These are phyloP conservation scores for Dolomedes plantarius DNA, from an alignment of 2,888 invertebrate genomes.

Conservation along the genomic window DNA sequence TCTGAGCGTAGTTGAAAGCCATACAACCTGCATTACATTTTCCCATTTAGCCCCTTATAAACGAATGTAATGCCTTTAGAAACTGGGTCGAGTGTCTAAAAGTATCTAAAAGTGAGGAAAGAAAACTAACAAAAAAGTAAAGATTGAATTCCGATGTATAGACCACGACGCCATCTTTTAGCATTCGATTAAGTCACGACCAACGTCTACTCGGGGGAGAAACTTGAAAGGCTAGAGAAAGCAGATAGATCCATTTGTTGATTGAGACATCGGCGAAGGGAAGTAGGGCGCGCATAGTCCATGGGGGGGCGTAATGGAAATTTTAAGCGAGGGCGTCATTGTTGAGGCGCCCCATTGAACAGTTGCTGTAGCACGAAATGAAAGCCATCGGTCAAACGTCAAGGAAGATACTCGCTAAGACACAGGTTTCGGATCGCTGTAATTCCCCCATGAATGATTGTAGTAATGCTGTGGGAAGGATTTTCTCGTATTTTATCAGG, in stretches of 20 bases:
- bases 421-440: too few species aligned
- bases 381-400: conserved; percentile 44
- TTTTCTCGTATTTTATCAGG: too few species aligned
- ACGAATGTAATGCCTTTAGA: background rate
- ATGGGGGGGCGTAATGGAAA: conserved; percentile 39
- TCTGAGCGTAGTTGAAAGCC: too few species aligned
- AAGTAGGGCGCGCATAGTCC: background rate
- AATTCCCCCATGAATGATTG: too few species aligned
- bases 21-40: too few species aligned
- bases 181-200: conserved; percentile 48
- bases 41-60: too few species aligned
- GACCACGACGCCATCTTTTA: conserved; percentile 29
- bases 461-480: too few species aligned
- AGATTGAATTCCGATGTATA: too few species aligned
- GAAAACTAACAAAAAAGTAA: too few species aligned
- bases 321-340: conserved; percentile 48
- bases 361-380: conserved; percentile 17
- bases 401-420: background rate
- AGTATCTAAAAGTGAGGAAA: too few species aligned
- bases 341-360: conserved; percentile 17
- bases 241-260: conserved; percentile 40
- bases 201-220: conserved; percentile 37
- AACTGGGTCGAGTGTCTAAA: too few species aligned
- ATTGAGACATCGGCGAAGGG: conserved; percentile 34
- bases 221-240: conserved; percentile 12